phyloP scores from a whole-genome alignment of 2,113 vertebrate genomes.

The Callorhinus ursinus region DNA sequence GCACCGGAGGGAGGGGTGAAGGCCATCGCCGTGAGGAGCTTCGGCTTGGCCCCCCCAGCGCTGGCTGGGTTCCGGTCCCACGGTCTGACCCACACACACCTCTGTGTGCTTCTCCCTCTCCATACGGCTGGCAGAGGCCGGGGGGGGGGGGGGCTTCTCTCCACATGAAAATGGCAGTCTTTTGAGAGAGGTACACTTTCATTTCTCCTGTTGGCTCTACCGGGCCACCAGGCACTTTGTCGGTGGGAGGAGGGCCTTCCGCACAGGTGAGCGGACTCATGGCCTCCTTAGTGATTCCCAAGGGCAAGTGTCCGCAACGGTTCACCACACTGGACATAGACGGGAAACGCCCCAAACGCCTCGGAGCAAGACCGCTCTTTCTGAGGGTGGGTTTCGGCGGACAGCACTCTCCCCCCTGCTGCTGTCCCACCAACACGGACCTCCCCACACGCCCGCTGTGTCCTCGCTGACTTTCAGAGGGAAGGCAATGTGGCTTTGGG shows the following conservation, averaged over 20 bases:
- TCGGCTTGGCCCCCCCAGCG: neutral
- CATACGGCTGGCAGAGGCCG: fast-evolving
- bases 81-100: fast-evolving
- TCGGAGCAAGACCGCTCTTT: neutral
- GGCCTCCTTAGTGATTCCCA: too few species aligned
- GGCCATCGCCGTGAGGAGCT: fast-evolving
- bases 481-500: neutral
- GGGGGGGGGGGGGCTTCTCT: fast-evolving
- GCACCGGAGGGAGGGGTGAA: fast-evolving
- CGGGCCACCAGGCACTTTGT: neutral
- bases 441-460: neutral
- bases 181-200: neutral
- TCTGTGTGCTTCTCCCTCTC: neutral
- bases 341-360: fast-evolving
- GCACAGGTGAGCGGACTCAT: neutral
- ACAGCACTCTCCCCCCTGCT: too few species aligned
- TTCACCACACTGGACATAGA: neutral
- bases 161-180: neutral
- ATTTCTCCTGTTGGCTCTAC: neutral
- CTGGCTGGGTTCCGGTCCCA: neutral
- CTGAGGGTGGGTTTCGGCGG: neutral
- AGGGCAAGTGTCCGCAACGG: neutral
- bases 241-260: neutral
- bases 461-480: neutral
- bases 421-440: neutral